Conservation (phyloP, 2,888 invertebrate genomes). For the Poecilus cupreus region DNA sequence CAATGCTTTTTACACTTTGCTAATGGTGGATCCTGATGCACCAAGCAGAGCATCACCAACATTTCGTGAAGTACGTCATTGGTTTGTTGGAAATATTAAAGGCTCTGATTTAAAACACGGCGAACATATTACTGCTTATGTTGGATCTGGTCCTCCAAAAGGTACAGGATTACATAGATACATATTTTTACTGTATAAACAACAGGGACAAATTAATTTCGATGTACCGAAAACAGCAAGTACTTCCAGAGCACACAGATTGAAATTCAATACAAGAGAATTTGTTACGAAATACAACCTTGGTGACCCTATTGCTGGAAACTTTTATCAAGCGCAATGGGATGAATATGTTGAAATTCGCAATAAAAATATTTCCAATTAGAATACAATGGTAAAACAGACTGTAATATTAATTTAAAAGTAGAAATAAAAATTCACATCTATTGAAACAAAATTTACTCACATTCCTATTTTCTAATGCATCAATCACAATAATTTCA, state of each 20-base stretch:
- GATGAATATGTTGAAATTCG: conserved; percentile 75
- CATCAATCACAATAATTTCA: too few species aligned
- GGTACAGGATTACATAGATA: conserved; percentile 84
- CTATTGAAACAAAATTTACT: neutral
- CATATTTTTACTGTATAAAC: conserved; percentile 77
- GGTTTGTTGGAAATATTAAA: conserved; percentile 85
- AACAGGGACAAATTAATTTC: conserved; percentile 68
- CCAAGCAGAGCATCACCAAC: conserved; percentile 82
- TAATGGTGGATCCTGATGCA: conserved; percentile 84
- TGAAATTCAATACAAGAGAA: conserved; percentile 67
- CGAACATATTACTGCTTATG: conserved; percentile 80
- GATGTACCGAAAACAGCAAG: conserved; percentile 70
- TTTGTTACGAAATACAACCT: conserved; percentile 77
- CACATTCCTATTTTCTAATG: too few species aligned
- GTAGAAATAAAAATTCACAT: neutral
- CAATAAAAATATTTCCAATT: conserved; percentile 36
- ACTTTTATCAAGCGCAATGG: conserved; percentile 77
- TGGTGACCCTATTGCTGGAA: conserved; percentile 78
- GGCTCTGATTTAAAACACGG: conserved; percentile 75
- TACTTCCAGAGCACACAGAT: conserved; percentile 72
- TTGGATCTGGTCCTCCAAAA: conserved; percentile 82
- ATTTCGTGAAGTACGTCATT: conserved; percentile 85
- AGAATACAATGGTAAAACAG: neutral
- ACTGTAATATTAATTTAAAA: neutral
- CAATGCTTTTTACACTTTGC: conserved; percentile 68